These are phyloP conservation scores for Misgurnus mizolepis DNA, from an alignment of 2,113 vertebrate species.

Conservation along the genomic window DNA sequence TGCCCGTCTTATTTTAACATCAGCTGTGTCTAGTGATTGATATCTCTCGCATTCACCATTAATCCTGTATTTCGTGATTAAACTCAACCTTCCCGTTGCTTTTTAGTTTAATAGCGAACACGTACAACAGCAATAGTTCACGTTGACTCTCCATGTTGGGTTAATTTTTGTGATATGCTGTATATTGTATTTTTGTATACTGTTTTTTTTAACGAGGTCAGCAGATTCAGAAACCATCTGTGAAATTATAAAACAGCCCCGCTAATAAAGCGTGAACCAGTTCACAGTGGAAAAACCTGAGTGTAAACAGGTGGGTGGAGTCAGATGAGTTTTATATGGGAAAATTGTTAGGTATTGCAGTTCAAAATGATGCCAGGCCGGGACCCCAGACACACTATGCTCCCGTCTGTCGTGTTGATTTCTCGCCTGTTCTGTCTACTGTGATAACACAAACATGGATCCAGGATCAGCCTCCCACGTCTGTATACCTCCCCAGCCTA, in stretches of 20 bases:
- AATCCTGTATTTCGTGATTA: slow-evolving; percentile 9
- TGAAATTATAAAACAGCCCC: slow-evolving; percentile 12
- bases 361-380: slow-evolving; percentile 11
- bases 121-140: neutral
- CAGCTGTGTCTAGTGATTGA: slow-evolving; percentile 7
- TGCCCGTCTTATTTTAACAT: slow-evolving; percentile 13
- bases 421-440: slow-evolving; percentile 30
- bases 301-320: neutral
- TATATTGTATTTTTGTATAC: neutral
- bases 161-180: neutral
- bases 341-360: slow-evolving; percentile 22
- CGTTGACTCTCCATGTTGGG: neutral
- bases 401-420: slow-evolving; percentile 45
- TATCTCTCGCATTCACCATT: slow-evolving; percentile 20
- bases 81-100: neutral
- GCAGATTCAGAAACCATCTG: neutral
- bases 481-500: neutral
- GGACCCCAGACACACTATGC: slow-evolving; percentile 44
- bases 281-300: neutral
- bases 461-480: slow-evolving; percentile 17
- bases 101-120: slow-evolving; percentile 11
- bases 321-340: neutral
- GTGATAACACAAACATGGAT: neutral
- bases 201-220: neutral
- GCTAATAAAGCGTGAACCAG: neutral